Evolutionary conservation across 2,113 vertebrate genomes (phyloP), one percentile per base, ranked within the genome.

Genomic region (Limanda limanda): DNA sequence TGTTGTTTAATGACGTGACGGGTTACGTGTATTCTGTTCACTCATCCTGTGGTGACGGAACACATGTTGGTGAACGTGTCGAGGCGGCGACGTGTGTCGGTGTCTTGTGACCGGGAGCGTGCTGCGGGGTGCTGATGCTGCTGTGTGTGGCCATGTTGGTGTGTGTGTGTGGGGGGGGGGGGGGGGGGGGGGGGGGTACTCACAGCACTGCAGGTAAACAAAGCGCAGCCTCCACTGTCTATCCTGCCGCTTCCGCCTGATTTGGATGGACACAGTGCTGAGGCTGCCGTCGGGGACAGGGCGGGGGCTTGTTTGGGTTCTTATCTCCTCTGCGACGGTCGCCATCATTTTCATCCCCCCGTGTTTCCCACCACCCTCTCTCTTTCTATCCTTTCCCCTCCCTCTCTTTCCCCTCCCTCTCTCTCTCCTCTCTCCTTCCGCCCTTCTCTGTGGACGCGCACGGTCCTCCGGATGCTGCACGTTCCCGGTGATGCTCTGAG

Each of bases 191-290:
- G n/a, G n/a, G n/a, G 24, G 79, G 78, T 93, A 94, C 92, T 93
- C 90, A 93, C 93, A 94, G 91, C 93, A 91, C 86, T 95, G 92
- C 87, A 94, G 92, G 82, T 92, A 94, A 86, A 94, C 74, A 52
- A 80, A 80, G 47, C 93, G 88, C 86, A 89, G 57, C 87, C 87
- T 93, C 93, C 93, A 92, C 25, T 82, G 86, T 65, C 76, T 90
- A 23, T 90, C 86, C 81, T 87, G 84, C 57, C 86, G 86, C 86
- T 74, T 91, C 87, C 89, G 90, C 78, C 77, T 89, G 0, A 85
- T 63, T 91, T 84, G 89, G 78, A 89, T 68, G 77, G 87, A 87
- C 79, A 94, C 68, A n/a, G 88, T 52, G 70, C 84, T 86, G 37
- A 83, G 82, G 70, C 57, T 82, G 78, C 52, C 82, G 77, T 86